Evolutionary conservation across 2,888 invertebrate species (phyloP).

Genomic region (Mesorhabditis spiculigera): DNA sequence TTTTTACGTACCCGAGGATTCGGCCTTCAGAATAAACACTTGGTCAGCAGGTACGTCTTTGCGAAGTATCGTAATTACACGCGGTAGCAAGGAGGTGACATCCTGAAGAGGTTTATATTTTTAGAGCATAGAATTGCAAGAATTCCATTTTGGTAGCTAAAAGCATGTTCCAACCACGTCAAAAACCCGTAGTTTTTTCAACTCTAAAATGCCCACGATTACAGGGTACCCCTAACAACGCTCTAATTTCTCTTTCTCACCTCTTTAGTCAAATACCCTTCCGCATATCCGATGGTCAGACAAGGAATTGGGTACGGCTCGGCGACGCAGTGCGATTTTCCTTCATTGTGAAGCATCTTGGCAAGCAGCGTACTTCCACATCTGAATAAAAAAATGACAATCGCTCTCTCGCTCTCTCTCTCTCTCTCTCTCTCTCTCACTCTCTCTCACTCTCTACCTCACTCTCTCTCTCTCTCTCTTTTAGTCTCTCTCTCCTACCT

Average conservation of each 20-base stretch:
- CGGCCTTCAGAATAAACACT: not conserved
- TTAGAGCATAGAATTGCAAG: no score
- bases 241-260: not conserved
- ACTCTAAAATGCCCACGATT: not conserved
- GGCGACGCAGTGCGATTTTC: constrained; percentile 5
- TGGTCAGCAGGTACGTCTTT: not conserved
- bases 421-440: not conserved
- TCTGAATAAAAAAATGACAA: not conserved
- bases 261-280: not conserved
- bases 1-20: not conserved
- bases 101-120: not conserved
- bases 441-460: no score
- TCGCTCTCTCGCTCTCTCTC: not conserved
- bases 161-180: no score
- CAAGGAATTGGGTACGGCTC: not conserved
- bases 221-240: not conserved
- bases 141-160: no score
- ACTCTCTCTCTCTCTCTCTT: no score
- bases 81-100: not conserved
- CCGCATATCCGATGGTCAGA: not conserved
- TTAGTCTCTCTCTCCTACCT: not conserved
- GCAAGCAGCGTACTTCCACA: not conserved
- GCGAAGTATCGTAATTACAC: not conserved
- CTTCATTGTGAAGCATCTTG: not conserved
- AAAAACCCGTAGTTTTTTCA: not conserved